Percentiles rank a stretch among this genome's conserved stretches.
Evolutionary conservation across 2,113 vertebrate genomes (phyloP).

Genomic region (Silurus glanis): DNA sequence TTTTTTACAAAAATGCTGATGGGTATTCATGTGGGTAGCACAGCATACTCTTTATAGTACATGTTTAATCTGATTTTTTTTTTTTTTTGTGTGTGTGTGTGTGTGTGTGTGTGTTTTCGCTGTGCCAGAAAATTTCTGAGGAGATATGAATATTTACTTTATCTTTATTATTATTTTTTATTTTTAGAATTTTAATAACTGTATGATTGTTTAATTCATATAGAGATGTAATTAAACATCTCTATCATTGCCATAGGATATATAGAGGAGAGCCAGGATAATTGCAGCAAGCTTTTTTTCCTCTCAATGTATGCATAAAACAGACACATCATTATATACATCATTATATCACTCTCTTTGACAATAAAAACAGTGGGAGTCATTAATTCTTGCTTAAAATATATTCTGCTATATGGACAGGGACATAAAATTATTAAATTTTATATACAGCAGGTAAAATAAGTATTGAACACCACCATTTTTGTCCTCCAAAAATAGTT

Average conservation of each 20-base stretch:
- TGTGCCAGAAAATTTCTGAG: neutral
- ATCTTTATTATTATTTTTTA: too few relatives aligned
- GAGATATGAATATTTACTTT: neutral
- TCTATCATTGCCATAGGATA: neutral
- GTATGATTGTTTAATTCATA: neutral
- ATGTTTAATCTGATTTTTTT: neutral
- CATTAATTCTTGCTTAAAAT: too few relatives aligned
- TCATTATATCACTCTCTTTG: neutral
- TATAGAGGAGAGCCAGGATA: neutral
- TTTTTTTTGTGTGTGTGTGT: neutral
- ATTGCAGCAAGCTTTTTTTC: neutral
- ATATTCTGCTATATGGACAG: neutral
- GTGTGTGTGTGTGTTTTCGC: neutral
- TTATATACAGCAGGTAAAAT: too few relatives aligned
- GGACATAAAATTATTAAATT: neutral
- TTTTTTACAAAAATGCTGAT: neutral
- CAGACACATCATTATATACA: neutral
- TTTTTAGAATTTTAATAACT: neutral
- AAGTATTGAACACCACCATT: too few relatives aligned
- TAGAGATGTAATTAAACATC: neutral
- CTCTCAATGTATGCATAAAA: neutral
- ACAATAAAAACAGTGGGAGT: neutral
- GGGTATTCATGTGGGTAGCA: conserved; percentile 1
- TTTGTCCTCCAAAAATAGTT: too few relatives aligned
- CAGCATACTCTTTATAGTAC: neutral